Evolutionary conservation across 1,140 invertebrate genomes (phyloP).

Genomic region (Hycleus phaleratus): DNA sequence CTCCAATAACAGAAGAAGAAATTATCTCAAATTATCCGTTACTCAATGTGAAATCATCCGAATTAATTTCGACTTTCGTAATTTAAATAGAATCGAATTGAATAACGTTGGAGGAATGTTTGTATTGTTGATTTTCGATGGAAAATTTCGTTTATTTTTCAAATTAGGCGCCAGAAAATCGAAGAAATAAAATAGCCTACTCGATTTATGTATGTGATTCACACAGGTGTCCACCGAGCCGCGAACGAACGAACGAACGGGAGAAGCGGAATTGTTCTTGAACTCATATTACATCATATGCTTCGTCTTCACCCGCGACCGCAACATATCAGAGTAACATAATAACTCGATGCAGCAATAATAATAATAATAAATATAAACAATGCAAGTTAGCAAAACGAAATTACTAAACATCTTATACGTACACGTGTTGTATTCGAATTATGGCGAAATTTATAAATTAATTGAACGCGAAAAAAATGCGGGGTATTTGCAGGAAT

Average conservation of each 20-base stretch:
- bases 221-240: constrained; percentile 31
- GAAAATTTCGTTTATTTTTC: not conserved
- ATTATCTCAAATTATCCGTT: too few species aligned
- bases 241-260: constrained; percentile 2
- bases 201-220: constrained; percentile 23
- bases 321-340: constrained; percentile 18
- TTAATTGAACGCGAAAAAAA: not conserved
- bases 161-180: constrained; percentile 12
- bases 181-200: not conserved
- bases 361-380: too few species aligned
- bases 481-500: not conserved
- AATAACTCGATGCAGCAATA: not conserved
- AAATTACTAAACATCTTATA: too few species aligned
- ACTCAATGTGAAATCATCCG: too few species aligned
- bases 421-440: not conserved
- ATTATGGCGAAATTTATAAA: not conserved
- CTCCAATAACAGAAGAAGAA: too few species aligned
- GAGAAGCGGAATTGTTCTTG: constrained; percentile 26
- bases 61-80: too few species aligned
- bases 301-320: not conserved
- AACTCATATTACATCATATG: constrained; percentile 32
- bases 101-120: too few species aligned
- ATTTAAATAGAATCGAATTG: too few species aligned
- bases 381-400: too few species aligned
- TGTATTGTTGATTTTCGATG: too few species aligned